Conservation (phyloP, 2,888 invertebrate species). For the Lasioglossum vierecki region DNA sequence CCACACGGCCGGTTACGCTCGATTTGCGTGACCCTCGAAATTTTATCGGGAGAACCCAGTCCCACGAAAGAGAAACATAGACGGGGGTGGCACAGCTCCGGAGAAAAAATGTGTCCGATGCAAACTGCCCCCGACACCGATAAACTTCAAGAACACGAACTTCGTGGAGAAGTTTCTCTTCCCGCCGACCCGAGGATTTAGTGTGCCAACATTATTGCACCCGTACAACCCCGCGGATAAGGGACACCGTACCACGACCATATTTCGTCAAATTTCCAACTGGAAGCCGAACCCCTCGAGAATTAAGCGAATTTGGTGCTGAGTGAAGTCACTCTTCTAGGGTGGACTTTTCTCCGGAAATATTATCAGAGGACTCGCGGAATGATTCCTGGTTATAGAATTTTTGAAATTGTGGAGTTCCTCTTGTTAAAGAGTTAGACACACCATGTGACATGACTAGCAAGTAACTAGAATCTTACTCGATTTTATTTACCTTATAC, state of each 20-base stretch:
- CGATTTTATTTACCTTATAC: too few relatives aligned
- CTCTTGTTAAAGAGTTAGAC: too few relatives aligned
- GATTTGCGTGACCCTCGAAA: slow-evolving; percentile 71
- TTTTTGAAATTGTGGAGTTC: not conserved
- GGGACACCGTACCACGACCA: slow-evolving; percentile 26
- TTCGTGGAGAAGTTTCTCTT: slow-evolving; percentile 64
- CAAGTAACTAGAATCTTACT: too few relatives aligned
- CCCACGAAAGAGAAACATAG: slow-evolving; percentile 37
- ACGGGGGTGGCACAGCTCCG: not conserved
- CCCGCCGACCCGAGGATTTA: slow-evolving; percentile 63
- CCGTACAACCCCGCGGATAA: slow-evolving; percentile 33
- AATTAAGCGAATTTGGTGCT: not conserved
- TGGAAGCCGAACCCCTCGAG: not conserved
- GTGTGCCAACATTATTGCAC: slow-evolving; percentile 45
- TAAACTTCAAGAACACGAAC: slow-evolving; percentile 65
- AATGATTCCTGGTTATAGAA: not conserved
- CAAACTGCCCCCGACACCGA: slow-evolving; percentile 62
- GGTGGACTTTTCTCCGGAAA: not conserved
- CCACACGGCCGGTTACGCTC: slow-evolving; percentile 68
- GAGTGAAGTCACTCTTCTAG: not conserved
- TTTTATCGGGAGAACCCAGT: slow-evolving; percentile 50
- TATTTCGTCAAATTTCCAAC: slow-evolving; percentile 27
- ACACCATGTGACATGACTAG: too few relatives aligned
- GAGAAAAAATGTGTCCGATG: slow-evolving; percentile 49
- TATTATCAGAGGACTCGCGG: not conserved